A percentile compares a stretch with the other conserved stretches of the same genome.
phyloP scores from a whole-genome alignment of 2,888 invertebrate genomes.

The Plemyria rubiginata region DNA sequence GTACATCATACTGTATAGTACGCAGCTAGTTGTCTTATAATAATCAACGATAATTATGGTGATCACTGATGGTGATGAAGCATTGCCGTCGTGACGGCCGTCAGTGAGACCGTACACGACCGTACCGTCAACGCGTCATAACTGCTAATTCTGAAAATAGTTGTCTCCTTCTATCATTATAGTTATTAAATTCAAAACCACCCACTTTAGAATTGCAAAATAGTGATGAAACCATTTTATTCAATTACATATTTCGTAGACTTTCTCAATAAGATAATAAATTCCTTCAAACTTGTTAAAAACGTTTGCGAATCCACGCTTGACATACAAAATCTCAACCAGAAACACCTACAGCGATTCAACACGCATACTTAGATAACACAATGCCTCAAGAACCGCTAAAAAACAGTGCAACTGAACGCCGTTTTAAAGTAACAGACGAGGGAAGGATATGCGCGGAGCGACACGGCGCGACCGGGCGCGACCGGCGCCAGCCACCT shows the following conservation, averaged over 20 bases:
- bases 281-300: not conserved
- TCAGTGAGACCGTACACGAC: not conserved
- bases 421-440: constrained; percentile 3
- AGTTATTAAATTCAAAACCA: no score
- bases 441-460: constrained; percentile 23
- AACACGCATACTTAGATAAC: not conserved
- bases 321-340: not conserved
- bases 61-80: no score
- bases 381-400: constrained; percentile 13
- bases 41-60: no score
- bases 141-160: no score
- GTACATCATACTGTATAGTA: no score
- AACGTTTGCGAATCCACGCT: not conserved
- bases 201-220: no score
- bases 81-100: no score
- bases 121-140: no score
- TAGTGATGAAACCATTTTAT: no score
- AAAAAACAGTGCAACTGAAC: constrained; percentile 12
- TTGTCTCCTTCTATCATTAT: no score
- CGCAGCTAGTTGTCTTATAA: no score
- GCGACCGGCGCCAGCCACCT: constrained; percentile 53
- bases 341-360: not conserved
- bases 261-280: not conserved
- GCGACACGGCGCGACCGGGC: constrained; percentile 48
- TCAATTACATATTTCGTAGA: not conserved